phyloP scores from a whole-genome alignment of 2,113 vertebrate species.

The Platysteira castanea region DNA sequence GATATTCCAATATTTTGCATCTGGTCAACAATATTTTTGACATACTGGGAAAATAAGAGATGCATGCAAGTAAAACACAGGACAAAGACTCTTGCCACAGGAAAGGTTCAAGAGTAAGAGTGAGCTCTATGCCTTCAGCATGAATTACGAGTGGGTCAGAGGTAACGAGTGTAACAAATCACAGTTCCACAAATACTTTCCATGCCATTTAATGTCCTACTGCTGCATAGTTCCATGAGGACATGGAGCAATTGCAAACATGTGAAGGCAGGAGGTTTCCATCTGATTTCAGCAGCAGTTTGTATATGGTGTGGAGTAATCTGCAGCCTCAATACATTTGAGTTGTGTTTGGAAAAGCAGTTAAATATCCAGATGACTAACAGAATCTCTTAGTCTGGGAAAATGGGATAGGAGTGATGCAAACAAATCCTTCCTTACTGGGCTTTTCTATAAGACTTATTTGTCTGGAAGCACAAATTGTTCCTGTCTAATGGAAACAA shows the following conservation, averaged over 20 bases:
- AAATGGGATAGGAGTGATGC: neutral
- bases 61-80: neutral
- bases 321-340: neutral
- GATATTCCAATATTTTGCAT: neutral
- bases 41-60: neutral
- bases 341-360: neutral
- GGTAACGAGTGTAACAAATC: conserved; percentile 4
- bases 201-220: neutral
- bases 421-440: neutral
- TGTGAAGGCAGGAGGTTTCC: neutral
- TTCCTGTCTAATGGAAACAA: neutral
- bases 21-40: neutral
- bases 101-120: neutral
- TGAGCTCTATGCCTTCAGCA: neutral
- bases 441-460: neutral
- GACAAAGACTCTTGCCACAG: neutral
- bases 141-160: neutral
- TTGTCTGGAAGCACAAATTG: neutral
- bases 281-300: neutral
- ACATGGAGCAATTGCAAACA: neutral
- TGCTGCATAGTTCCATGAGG: neutral
- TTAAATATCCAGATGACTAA: neutral
- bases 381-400: neutral
- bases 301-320: neutral
- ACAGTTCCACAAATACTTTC: neutral